Conservation (phyloP, 2,888 invertebrate genomes). For the Tipula vernalis region DNA sequence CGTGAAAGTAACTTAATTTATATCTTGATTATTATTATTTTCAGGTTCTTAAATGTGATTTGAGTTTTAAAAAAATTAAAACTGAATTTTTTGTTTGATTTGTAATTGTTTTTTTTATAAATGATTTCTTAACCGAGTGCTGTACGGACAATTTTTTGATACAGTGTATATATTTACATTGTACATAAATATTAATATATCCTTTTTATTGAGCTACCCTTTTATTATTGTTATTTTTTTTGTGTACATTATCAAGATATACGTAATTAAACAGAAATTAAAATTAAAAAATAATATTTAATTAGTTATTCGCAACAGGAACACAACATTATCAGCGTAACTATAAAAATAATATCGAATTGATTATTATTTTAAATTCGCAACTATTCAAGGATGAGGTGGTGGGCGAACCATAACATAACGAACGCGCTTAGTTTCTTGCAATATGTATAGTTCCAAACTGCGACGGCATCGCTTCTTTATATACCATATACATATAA, state of each 20-base stretch:
- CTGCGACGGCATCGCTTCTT: too few relatives aligned
- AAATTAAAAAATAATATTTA: not conserved
- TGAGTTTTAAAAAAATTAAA: too few relatives aligned
- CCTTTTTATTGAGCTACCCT: not conserved
- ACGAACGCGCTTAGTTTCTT: not conserved
- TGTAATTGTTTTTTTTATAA: too few relatives aligned
- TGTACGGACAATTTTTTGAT: too few relatives aligned
- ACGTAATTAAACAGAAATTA: too few relatives aligned
- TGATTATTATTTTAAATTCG: not conserved
- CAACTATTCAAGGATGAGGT: not conserved
- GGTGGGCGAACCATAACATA: not conserved
- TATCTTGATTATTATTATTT: too few relatives aligned
- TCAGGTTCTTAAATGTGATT: too few relatives aligned
- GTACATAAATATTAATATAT: not conserved
- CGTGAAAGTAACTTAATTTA: too few relatives aligned
- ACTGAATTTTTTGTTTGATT: too few relatives aligned
- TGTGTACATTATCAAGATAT: not conserved
- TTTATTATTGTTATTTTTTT: not conserved
- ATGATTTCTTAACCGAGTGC: too few relatives aligned
- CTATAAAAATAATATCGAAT: not conserved
- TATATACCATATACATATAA: too few relatives aligned
- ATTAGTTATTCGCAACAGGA: not conserved
- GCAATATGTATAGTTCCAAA: not conserved
- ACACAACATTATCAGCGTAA: not conserved
- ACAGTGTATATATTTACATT: not conserved